Evolutionary conservation across 2,113 vertebrate genomes (phyloP).

Genomic region (Trinectes maculatus): DNA sequence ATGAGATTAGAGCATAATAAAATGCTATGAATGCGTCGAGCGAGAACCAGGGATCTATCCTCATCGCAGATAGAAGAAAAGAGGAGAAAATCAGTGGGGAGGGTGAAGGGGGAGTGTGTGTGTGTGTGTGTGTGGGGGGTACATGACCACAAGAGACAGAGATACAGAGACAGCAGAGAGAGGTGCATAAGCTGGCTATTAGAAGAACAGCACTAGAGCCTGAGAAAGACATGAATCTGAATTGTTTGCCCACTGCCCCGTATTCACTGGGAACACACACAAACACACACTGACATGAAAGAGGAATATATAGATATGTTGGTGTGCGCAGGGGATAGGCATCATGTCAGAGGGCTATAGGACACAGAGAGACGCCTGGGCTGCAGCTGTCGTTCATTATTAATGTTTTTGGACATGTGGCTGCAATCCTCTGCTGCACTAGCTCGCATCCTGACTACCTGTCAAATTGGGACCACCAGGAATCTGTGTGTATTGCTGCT

Average conservation of each 20-base stretch:
- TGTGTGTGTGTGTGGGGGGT: neutral
- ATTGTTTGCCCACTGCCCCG: conserved; percentile 33
- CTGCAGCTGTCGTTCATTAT: conserved; percentile 21
- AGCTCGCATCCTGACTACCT: conserved; percentile 1
- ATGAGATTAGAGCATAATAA: conserved; percentile 69
- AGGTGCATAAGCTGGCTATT: conserved; percentile 66
- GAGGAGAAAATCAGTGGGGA: conserved; percentile 8
- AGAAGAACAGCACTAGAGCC: conserved; percentile 52
- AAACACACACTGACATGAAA: conserved; percentile 45
- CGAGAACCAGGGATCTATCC: conserved; percentile 52
- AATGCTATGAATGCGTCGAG: conserved; percentile 50
- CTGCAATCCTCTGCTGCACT: conserved; percentile 18
- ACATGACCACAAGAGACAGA: conserved; percentile 29
- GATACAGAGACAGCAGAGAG: conserved; percentile 43
- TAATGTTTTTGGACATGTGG: conserved; percentile 44
- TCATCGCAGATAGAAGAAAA: conserved; percentile 34
- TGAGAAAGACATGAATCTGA: conserved; percentile 62
- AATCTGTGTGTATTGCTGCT: conserved; percentile 4
- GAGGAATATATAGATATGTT: conserved; percentile 50
- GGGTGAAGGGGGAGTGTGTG: neutral
- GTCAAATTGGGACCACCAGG: conserved; percentile 10
- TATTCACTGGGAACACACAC: conserved; percentile 43
- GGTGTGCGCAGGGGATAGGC: conserved; percentile 49
- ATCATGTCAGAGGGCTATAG: conserved; percentile 47
- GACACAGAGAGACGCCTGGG: conserved; percentile 25